A percentile compares a stretch with the other conserved stretches of the same genome.
These are phyloP conservation scores for Labeo rohita DNA, from an alignment of 2,113 vertebrate species.

Conservation along the genomic window DNA sequence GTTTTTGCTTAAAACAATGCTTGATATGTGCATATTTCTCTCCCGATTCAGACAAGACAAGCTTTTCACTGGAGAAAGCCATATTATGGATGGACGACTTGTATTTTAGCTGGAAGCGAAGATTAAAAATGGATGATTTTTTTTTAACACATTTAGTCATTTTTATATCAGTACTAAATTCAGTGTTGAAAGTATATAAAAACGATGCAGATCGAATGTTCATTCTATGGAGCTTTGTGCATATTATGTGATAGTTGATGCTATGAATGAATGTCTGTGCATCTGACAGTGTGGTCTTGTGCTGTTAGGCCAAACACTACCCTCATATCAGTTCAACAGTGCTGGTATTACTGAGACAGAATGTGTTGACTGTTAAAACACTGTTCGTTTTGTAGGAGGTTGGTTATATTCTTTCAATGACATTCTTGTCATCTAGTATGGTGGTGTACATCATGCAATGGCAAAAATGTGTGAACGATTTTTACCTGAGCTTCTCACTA, in stretches of 20 bases:
- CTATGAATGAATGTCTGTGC: background rate
- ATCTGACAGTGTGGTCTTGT: slow-evolving; percentile 7
- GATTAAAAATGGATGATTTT: no score
- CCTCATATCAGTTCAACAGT: background rate
- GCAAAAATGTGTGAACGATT: background rate
- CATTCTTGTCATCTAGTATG: background rate
- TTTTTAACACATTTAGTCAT: background rate
- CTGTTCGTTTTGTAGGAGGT: background rate
- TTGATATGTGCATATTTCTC: background rate
- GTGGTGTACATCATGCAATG: background rate
- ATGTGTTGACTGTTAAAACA: slow-evolving; percentile 18
- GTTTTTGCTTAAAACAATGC: no score
- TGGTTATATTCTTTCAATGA: background rate
- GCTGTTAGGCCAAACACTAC: background rate
- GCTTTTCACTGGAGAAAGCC: no score
- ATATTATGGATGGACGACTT: background rate
- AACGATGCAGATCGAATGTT: background rate
- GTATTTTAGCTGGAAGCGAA: no score
- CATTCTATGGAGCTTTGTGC: slow-evolving; percentile 5
- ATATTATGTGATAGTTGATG: background rate
- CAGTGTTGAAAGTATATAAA: no score
- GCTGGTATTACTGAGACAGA: background rate
- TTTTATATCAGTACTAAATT: no score
- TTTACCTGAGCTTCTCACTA: background rate
- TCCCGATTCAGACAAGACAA: no score